These are phyloP conservation scores for Spicauda simplicius DNA, from an alignment of 2,888 invertebrate genomes.

Conservation along the genomic window DNA sequence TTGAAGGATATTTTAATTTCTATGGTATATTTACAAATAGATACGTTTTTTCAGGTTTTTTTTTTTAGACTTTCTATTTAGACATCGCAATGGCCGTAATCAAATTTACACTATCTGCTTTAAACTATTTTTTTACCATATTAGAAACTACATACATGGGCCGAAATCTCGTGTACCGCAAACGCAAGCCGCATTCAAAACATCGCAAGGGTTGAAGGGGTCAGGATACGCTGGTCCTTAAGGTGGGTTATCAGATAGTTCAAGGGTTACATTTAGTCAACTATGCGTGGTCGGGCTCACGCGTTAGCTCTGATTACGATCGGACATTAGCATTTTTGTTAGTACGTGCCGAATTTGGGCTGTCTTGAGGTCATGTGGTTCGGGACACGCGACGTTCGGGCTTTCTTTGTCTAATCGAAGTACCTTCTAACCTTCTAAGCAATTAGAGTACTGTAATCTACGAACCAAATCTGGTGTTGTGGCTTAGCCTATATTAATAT, in stretches of 20 bases:
- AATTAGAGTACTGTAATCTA: not conserved
- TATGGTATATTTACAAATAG: too few relatives aligned
- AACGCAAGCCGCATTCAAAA: not conserved
- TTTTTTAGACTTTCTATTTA: too few relatives aligned
- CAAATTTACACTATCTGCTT: too few relatives aligned
- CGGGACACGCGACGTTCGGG: conserved; percentile 64
- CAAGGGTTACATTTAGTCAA: conserved; percentile 77
- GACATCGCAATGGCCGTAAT: too few relatives aligned
- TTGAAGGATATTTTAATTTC: too few relatives aligned
- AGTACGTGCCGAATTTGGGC: conserved; percentile 51
- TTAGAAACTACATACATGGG: too few relatives aligned
- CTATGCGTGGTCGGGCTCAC: conserved; percentile 79
- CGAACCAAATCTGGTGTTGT: too few relatives aligned
- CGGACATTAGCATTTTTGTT: conserved; percentile 77
- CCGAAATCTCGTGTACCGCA: not conserved
- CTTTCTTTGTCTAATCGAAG: conserved; percentile 31
- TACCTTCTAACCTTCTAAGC: conserved; percentile 3
- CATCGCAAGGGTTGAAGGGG: conserved; percentile 42
- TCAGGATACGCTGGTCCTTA: conserved; percentile 53
- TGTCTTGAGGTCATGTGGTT: conserved; percentile 80
- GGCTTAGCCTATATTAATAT: too few relatives aligned
- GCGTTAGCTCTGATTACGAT: conserved; percentile 74
- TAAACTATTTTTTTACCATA: too few relatives aligned
- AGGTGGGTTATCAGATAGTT: conserved; percentile 76
- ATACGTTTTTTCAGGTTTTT: too few relatives aligned